Evolutionary conservation across 2,888 invertebrate species (phyloP), one percentile per base, ranked within the genome.

Genomic region (Phaedon cochleariae): DNA sequence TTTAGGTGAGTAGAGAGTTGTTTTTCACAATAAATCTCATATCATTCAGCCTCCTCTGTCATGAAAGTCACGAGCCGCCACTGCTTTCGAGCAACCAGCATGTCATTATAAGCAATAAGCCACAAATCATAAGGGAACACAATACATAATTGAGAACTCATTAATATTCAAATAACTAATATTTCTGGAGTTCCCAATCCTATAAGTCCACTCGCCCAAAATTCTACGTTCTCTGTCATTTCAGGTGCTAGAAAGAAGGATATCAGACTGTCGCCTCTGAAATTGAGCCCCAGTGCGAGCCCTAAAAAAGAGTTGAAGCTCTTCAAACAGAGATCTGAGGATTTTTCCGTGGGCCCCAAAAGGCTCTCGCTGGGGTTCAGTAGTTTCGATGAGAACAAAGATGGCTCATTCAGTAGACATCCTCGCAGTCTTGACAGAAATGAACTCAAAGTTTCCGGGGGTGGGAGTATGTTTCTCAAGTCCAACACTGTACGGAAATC

Each of bases 401-500:
- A 72, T 59, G 68, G 59, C 7, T 59, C 61, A 9, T 77, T 77
- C 49, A 83, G 84, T 53, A 84, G 82, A 69, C 83, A 85, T 73
- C 82, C 84, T 10, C 80, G 80, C 58, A 72, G 65, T 41, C 59
- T 78, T 65, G 75, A 77, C 5, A 75, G 73, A 65, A 79, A 82
- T 46, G 80, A 84, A 49, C 77, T 83, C 31, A 84, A 83, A 53
- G 80, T 84, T 18, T 64, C 73, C n/a, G 88, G 88, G 1, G 87
- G 86, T n/a, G 90, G 90, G 1, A 83, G 87, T 3, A 88, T 89
- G 85, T 90, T 90, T 74, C 82, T 90, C 6, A 90, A 90, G 77
- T 85, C 86, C 0, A 85, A 86, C 49, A 81, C 81, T 4, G 18
- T 65, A 10, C 82, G 80, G 68, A 79, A 77, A 68, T 65, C 73